Evolutionary conservation across 2,113 vertebrate genomes (phyloP).

Genomic region (Reinhardtius hippoglossoides): DNA sequence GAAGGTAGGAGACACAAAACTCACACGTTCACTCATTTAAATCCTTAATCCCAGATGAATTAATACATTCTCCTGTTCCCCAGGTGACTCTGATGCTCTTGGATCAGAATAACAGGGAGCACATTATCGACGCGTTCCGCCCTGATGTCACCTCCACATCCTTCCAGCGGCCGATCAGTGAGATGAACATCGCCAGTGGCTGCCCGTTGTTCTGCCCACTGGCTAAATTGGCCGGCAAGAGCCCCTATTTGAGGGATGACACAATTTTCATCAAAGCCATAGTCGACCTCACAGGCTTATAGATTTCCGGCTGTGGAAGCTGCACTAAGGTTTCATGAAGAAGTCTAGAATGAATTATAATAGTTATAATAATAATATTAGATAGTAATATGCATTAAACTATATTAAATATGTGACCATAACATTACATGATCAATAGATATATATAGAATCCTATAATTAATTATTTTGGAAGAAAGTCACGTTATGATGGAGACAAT

Average conservation of each 20-base stretch:
- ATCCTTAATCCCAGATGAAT: neutral
- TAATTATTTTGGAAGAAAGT: neutral
- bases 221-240: constrained; percentile 89
- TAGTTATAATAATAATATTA: neutral
- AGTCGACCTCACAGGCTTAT: constrained; percentile 92
- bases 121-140: constrained; percentile 95
- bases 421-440: neutral
- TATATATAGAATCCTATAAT: neutral
- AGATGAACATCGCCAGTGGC: constrained; percentile 98
- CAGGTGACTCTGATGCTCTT: constrained; percentile 98
- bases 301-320: constrained; percentile 73
- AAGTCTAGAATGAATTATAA: neutral
- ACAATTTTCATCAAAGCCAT: constrained; percentile 97
- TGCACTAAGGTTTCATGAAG: constrained; percentile 15
- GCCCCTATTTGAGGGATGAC: constrained; percentile 91
- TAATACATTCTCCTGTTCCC: neutral
- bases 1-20: constrained; percentile 82
- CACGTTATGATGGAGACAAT: too few relatives aligned
- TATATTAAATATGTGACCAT: neutral
- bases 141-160: constrained; percentile 92
- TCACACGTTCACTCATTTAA: neutral
- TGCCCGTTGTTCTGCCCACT: constrained; percentile 96
- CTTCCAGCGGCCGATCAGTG: constrained; percentile 91
- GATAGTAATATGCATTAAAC: neutral
- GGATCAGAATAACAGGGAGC: constrained; percentile 96